Evolutionary conservation across 1,140 invertebrate genomes (phyloP).

Genomic region (Nebria ingens): DNA sequence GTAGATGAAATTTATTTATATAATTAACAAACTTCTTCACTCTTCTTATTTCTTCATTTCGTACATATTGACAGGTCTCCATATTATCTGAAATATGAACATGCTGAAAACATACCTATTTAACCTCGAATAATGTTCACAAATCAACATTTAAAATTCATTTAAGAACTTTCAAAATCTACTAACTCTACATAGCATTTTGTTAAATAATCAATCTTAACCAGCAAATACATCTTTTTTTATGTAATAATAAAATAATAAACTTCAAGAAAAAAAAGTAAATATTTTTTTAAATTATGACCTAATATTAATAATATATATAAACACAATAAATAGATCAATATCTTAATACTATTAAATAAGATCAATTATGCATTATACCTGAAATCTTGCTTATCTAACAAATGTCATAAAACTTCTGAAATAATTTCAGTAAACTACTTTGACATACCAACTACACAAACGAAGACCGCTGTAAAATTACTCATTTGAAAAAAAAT

Average conservation of each 20-base stretch:
- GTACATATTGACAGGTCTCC: neutral
- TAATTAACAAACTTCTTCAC: neutral
- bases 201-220: too few relatives aligned
- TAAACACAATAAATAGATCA: too few relatives aligned
- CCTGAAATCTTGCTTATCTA: neutral
- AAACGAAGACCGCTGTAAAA: neutral
- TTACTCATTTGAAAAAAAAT: too few relatives aligned
- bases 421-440: neutral
- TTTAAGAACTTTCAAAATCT: too few relatives aligned
- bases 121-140: neutral
- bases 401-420: neutral
- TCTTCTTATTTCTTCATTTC: neutral
- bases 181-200: too few relatives aligned
- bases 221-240: too few relatives aligned
- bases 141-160: too few relatives aligned
- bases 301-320: too few relatives aligned
- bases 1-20: neutral
- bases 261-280: too few relatives aligned
- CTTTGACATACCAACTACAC: neutral
- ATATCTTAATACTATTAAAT: too few relatives aligned
- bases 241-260: too few relatives aligned
- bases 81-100: neutral
- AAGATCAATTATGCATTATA: neutral
- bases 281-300: too few relatives aligned
- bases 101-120: slow-evolving; percentile 7